phyloP scores from a whole-genome alignment of 2,888 invertebrate genomes.

The Diplolepis rosae region DNA sequence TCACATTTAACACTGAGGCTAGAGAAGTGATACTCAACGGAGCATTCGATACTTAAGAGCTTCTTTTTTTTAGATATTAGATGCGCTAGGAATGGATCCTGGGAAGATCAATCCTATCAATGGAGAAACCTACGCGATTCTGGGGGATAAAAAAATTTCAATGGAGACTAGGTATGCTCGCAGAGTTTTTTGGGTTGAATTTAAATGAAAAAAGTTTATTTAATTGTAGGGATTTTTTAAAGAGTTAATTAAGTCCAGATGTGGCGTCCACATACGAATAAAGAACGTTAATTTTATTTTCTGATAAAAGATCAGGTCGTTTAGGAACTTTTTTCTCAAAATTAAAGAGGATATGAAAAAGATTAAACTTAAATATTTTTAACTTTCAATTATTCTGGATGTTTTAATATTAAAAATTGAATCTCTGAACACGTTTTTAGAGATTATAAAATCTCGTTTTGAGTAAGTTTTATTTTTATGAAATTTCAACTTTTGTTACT shows the following conservation, averaged over 20 bases:
- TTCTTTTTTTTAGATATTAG: not conserved
- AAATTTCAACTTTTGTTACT: too few species aligned
- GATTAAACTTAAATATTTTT: too few species aligned
- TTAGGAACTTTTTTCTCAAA: too few species aligned
- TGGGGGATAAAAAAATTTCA: not conserved
- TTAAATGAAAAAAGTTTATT: not conserved
- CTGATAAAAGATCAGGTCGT: too few species aligned
- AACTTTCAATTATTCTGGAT: too few species aligned
- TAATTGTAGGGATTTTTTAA: not conserved
- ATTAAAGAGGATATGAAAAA: too few species aligned
- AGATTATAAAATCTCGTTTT: too few species aligned
- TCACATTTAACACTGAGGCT: not conserved
- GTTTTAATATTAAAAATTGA: too few species aligned
- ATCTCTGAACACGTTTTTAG: too few species aligned
- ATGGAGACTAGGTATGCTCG: not conserved
- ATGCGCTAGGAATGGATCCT: not conserved
- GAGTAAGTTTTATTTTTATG: too few species aligned
- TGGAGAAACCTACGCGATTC: not conserved
- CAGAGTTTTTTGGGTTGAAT: not conserved
- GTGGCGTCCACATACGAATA: too few species aligned
- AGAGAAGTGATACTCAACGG: not conserved
- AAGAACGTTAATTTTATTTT: too few species aligned
- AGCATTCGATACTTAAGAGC: not conserved
- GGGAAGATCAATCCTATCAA: not conserved
- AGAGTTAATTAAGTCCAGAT: not conserved